Base-by-base conservation (phyloP, 30 jellyfish, hydroid and myxozoan genomes). In the Clytia hemisphaerica region DNA sequence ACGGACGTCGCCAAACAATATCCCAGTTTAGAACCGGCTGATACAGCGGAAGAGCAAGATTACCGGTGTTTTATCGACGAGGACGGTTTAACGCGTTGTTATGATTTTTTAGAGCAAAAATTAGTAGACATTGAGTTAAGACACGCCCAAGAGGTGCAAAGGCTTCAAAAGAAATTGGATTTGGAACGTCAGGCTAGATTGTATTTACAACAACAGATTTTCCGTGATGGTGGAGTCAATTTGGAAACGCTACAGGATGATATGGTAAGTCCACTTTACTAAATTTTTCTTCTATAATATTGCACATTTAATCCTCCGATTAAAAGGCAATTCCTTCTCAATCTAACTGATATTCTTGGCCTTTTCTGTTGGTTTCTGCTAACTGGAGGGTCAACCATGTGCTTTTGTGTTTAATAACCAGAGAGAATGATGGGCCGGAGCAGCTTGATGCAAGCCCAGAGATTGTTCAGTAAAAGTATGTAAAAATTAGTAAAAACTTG, bases 111-210 rank as follows among this genome's bases (percentile, higher is more conserved):
- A n/a, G 93, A 79, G 25, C 55, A 70, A 35, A 51, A 92, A 24
- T 32, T 88, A 36, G 71, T 67, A n/a, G 88, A 73, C 26, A 46
- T 88, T 1, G 83, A 75, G 5, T 30, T 19, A 12, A 84, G 75
- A 16, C 94, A 88, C 55, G 54, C 64, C 16, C 64, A 40, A 10
- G 97, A 88, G 33, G 36, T 88, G 19, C 29, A 54, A 4, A 88
- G 79, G 33, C 50, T 80, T 67, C 92, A 73, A 26, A 88, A 61
- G 71, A 67, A 80, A 58, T 30, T 88, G 33, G 97, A 88, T 45
- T 12, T 59, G 18, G 97, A 88, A 47, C 40, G 93, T 1, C 85
- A 86, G 58, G 91, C 93, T 16, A 63, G 96, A 37, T 44, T 86
- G 32, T 65, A 21, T 4, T 0, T 65, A 67, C 78, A 65, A 37